Conservation (phyloP, 2,888 invertebrate species). For the Autographa pulchrina region DNA sequence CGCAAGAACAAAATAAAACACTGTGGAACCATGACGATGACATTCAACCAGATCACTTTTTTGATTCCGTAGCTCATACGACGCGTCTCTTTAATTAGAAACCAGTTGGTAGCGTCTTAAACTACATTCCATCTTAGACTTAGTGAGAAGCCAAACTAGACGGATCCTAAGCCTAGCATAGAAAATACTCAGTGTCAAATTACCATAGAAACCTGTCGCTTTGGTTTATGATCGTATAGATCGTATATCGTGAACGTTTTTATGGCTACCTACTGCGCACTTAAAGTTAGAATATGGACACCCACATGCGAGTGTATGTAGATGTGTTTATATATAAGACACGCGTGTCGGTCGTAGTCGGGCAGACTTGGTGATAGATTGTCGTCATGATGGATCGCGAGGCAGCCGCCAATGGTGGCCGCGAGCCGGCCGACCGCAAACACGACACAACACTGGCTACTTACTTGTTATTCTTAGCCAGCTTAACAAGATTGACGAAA, state of each 20-base stretch:
- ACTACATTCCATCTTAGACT: constrained; percentile 43
- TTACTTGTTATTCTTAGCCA: constrained; percentile 58
- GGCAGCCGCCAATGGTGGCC: constrained; percentile 65
- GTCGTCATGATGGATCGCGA: constrained; percentile 79
- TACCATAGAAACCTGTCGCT: constrained; percentile 57
- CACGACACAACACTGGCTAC: constrained; percentile 65
- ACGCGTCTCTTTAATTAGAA: constrained; percentile 49
- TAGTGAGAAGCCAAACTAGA: constrained; percentile 52
- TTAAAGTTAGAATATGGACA: constrained; percentile 43
- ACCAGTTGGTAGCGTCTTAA: constrained; percentile 32
- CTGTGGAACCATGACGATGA: constrained; percentile 64
- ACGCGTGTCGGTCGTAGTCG: constrained; percentile 57
- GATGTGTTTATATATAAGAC: constrained; percentile 53
- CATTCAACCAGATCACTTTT: constrained; percentile 69
- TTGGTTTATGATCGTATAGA: constrained; percentile 56
- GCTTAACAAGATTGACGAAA: constrained; percentile 51
- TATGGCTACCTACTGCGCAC: constrained; percentile 47
- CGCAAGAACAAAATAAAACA: constrained; percentile 78
- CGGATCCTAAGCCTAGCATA: constrained; percentile 46
- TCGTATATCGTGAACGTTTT: constrained; percentile 54
- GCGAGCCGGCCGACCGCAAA: constrained; percentile 70
- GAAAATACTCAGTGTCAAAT: constrained; percentile 58
- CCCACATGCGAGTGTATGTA: constrained; percentile 42
- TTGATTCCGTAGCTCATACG: constrained; percentile 53
- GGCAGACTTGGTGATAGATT: constrained; percentile 75